Percentiles rank a stretch among this genome's conserved stretches.
phyloP scores from a whole-genome alignment of 53 echinoderm and acorn worm species.

The Arbacia lixula region DNA sequence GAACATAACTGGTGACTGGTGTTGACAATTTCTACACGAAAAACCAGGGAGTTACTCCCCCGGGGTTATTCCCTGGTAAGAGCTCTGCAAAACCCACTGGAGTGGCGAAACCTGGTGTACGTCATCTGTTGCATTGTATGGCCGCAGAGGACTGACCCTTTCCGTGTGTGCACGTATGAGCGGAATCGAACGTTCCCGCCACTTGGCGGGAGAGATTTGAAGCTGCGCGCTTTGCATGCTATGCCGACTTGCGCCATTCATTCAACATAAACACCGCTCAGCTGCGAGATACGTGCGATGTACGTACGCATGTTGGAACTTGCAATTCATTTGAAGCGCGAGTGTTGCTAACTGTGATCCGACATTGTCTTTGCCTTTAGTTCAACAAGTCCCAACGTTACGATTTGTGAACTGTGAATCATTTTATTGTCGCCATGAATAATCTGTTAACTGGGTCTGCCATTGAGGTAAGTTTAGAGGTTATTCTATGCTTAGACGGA shows the following conservation, averaged over 20 bases:
- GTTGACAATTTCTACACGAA: too few relatives aligned
- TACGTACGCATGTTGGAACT: neutral
- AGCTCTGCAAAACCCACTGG: too few relatives aligned
- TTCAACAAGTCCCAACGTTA: too few relatives aligned
- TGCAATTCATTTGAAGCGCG: too few relatives aligned
- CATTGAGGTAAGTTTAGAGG: slow-evolving; percentile 9
- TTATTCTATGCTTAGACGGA: too few relatives aligned
- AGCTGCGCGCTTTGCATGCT: neutral
- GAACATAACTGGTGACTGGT: too few relatives aligned
- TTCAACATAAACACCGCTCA: neutral
- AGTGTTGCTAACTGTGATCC: too few relatives aligned
- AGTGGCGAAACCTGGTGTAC: too few relatives aligned
- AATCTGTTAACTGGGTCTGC: slow-evolving; percentile 9
- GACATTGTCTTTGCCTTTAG: too few relatives aligned
- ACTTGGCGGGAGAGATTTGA: slow-evolving; percentile 54
- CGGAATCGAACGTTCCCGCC: slow-evolving; percentile 14
- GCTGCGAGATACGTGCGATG: neutral
- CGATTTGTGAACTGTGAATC: too few relatives aligned
- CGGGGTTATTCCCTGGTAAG: too few relatives aligned
- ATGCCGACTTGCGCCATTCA: neutral
- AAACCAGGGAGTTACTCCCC: too few relatives aligned
- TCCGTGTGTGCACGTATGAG: neutral
- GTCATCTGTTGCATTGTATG: slow-evolving; percentile 27
- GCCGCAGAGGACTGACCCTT: neutral
- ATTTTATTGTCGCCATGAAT: neutral